Evolutionary conservation across 2,797 vertebrate genomes (phyloP), one percentile per base, ranked within the genome.

Genomic region (Cyprinodon diabolis): DNA sequence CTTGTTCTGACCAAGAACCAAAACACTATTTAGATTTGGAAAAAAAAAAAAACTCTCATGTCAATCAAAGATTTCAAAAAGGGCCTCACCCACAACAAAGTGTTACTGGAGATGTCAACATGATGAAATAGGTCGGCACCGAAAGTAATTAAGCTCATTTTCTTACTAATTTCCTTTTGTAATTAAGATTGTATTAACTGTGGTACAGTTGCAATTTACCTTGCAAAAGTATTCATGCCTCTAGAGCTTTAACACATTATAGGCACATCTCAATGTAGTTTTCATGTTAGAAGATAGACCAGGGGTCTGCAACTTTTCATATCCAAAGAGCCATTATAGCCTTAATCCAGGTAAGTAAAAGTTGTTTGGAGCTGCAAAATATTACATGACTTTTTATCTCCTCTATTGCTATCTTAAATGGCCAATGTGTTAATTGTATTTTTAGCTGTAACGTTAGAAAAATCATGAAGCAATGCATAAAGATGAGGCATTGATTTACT

Each of bases 41-140:
- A 4, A 23, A 49, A 71, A 9, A 9, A 40, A 51, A 6, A 1
- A n/a, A n/a, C 58, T 11, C 11, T 52, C 17, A 35, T 37, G 25
- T 51, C 56, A 49, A 35, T 69, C 54, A 69, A 45, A 30, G 54
- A 8, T 69, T 71, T 30, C 11, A 71, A 60, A 71, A 6, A 30
- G 8, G 4, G 30, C 4, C 68, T 45, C 52, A 69, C 52, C 37
- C 9, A 69, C 52, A 55, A 55, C n/a, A 37, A n/a, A 54, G 19
- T 12, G 35, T 19, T 40, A 19, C 35, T 54, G 7, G 37, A 37
- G 17, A 15, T 23, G 23, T 69, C 55, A 56, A 21, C 17, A 4
- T 9, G 3, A 55, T 45, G 10, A 23, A 69, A 19, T 23, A 25
- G 45, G 14, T 57, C 37, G 10, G 43, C 14, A 47, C 25, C 17